Conservation (phyloP, 2,888 invertebrate genomes). For the Diadegma fenestrale region DNA sequence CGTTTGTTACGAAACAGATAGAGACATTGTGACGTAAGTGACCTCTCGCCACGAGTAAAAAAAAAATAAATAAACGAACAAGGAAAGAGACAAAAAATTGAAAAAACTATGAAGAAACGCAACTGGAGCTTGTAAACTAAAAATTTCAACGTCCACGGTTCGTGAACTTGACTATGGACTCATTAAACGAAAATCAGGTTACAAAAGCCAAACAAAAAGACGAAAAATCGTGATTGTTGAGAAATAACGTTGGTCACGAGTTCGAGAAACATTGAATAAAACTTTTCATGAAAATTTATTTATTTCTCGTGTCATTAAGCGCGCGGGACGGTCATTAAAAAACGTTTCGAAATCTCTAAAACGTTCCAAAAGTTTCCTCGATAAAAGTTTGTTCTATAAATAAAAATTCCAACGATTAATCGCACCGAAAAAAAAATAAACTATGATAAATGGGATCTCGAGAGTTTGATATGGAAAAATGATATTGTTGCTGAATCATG, state of each 20-base stretch:
- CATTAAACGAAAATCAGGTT: neutral
- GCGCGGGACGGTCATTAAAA: neutral
- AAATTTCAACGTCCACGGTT: slow-evolving; percentile 12
- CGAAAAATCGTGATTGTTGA: neutral
- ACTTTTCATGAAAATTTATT: neutral
- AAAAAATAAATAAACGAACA: neutral
- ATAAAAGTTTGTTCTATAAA: neutral
- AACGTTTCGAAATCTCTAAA: neutral
- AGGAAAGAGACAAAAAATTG: neutral
- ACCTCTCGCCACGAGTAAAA: slow-evolving; percentile 27
- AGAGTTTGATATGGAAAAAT: neutral
- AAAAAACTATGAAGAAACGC: neutral
- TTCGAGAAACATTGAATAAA: neutral
- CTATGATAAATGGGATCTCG: neutral
- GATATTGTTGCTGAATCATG: neutral
- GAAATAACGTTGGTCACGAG: neutral
- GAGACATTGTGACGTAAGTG: slow-evolving; percentile 56
- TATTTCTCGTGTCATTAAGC: neutral
- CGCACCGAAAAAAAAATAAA: neutral
- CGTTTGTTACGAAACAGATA: slow-evolving; percentile 43
- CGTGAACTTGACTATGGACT: slow-evolving; percentile 41
- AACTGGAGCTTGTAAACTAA: slow-evolving; percentile 18
- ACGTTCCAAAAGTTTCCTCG: neutral
- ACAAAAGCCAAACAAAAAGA: slow-evolving; percentile 5
- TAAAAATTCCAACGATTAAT: neutral